Evolutionary conservation across 2,888 invertebrate species (phyloP).

Genomic region (Trachelus stipa): DNA sequence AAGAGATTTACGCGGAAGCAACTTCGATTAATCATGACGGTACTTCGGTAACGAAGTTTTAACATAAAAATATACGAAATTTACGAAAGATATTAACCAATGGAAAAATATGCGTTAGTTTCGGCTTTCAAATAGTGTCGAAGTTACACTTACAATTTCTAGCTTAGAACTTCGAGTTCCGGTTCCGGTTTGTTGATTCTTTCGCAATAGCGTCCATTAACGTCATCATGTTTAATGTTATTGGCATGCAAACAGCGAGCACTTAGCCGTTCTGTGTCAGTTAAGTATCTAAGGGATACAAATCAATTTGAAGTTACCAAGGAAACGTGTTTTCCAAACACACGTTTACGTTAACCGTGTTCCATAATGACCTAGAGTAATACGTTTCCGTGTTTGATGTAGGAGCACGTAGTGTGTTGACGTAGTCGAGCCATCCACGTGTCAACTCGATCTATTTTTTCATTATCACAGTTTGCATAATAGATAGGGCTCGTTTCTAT

Average conservation of each 20-base stretch:
- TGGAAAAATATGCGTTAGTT: not conserved
- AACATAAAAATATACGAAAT: not conserved
- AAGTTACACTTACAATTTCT: not conserved
- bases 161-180: not conserved
- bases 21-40: not conserved
- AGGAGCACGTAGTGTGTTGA: not conserved
- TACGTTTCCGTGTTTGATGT: not conserved
- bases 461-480: not conserved
- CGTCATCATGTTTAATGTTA: not conserved
- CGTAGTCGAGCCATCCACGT: not conserved
- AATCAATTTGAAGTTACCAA: slow-evolving; percentile 61
- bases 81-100: not conserved
- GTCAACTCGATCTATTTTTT: not conserved
- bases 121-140: not conserved
- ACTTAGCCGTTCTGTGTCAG: not conserved
- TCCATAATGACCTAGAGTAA: not conserved
- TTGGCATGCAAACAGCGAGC: not conserved
- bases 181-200: not conserved
- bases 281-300: slow-evolving; percentile 34
- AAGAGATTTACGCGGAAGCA: not conserved
- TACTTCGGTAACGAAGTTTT: not conserved
- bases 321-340: slow-evolving; percentile 59
- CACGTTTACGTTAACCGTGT: slow-evolving; percentile 2
- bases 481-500: not conserved
- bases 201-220: not conserved